Percentiles rank a stretch among this genome's conserved stretches.
Conservation (phyloP, 2,888 invertebrate species). For the Odiellus spinosus region DNA sequence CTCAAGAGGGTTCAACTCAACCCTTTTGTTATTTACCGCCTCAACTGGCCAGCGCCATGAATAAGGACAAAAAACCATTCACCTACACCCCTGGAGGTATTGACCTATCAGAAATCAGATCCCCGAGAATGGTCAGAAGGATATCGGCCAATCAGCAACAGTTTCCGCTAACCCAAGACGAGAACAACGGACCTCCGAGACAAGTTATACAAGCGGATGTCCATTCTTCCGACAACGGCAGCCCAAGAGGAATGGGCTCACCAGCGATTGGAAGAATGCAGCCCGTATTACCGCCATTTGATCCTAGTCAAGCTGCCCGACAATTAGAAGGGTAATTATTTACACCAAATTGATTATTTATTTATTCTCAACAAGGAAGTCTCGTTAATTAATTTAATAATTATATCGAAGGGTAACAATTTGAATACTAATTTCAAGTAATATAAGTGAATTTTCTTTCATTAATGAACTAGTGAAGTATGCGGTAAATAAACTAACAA, state of each 20-base stretch:
- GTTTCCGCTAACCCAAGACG: slow-evolving; percentile 4
- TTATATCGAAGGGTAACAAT: no score
- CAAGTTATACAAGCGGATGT: not conserved
- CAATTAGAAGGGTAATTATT: slow-evolving; percentile 8
- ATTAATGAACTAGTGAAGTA: no score
- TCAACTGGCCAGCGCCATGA: slow-evolving; percentile 64
- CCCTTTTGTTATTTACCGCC: slow-evolving; percentile 39
- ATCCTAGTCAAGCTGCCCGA: slow-evolving; percentile 11
- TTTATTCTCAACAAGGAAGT: no score
- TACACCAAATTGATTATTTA: no score
- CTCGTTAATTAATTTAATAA: no score
- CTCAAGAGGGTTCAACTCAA: slow-evolving; percentile 6
- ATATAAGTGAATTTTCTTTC: no score
- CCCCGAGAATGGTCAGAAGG: slow-evolving; percentile 73
- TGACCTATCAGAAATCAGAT: slow-evolving; percentile 73
- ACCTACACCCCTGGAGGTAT: slow-evolving; percentile 90
- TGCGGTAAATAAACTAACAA: no score
- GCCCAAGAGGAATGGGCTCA: slow-evolving; percentile 21
- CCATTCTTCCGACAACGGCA: not conserved
- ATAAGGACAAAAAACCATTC: slow-evolving; percentile 84
- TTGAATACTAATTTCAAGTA: no score
- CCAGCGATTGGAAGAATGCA: not conserved
- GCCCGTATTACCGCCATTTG: slow-evolving; percentile 1
- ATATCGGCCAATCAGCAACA: slow-evolving; percentile 27
- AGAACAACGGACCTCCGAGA: slow-evolving; percentile 10